Base-by-base conservation (phyloP, 2,797 vertebrate genomes). In the Ptychobarbus kaznakovi region DNA sequence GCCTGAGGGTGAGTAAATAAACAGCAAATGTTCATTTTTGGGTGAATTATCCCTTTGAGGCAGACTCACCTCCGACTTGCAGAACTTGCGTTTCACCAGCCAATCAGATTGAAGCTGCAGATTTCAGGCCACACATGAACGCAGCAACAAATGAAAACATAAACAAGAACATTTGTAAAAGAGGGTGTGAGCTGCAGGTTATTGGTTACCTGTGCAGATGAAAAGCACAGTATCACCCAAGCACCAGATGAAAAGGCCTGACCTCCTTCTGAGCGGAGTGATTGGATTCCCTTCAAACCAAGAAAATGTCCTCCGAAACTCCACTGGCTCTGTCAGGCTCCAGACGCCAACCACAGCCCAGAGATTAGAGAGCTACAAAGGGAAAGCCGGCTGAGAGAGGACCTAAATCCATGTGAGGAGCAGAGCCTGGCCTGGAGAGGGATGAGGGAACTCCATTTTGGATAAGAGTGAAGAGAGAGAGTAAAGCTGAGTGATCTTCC, bases 361-460 rank as follows among this genome's bases (percentile, higher is more conserved):
- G 63, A 76, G 69, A 87, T 87, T 70, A 81, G 46, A 68, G 13
- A 81, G 70, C 70, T 80, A 65, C 77, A 81, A 69, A 84, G 77
- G 38, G 28, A 69, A 75, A 69, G 70, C 53, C 20, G 16, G 35
- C 63, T 68, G 75, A 72, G 65, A 65, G 56, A 83, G 38, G 22
- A n/a, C 44, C 46, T 49, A 69, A 87, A 81, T 80, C 51, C 72
- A 40, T 74, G 32, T 63, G 76, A 85, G 25, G 83, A 80, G 68
- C 20, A 42, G 63, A 53, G 38, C 51, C 63, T 78, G 74, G 83
- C 75, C 75, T 79, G 83, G 70, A 74, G 86, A 75, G 76, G 69
- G 38, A 84, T 73, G 28, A 75, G 18, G 38, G 69, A 56, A 25
- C 81, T 72, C n/a, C 42, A 80, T 22, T 72, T 28, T 78, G 51